Evolutionary conservation across 2,888 invertebrate species (phyloP).

Genomic region (Drosophila basisetae): DNA sequence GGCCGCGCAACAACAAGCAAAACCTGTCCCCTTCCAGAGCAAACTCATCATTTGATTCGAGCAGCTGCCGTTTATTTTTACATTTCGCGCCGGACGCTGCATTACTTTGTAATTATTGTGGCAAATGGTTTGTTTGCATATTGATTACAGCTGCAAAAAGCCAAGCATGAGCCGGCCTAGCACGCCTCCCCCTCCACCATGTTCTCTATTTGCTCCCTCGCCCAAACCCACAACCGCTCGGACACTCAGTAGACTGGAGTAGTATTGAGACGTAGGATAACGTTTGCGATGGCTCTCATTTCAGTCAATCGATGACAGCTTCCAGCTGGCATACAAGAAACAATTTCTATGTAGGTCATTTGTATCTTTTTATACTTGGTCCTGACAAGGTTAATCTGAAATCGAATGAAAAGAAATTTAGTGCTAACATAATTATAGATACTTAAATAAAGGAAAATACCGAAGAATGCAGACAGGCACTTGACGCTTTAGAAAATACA

Average conservation of each 20-base stretch:
- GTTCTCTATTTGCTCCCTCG: not conserved
- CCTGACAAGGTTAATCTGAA: constrained; percentile 9
- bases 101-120: constrained; percentile 82
- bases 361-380: constrained; percentile 8
- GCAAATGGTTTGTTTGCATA: constrained; percentile 82
- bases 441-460: not conserved
- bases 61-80: constrained; percentile 73
- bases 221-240: not conserved
- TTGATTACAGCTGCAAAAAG: constrained; percentile 81
- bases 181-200: not conserved
- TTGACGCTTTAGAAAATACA: not conserved
- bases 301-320: constrained; percentile 21
- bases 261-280: constrained; percentile 1
- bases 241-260: constrained; percentile 2
- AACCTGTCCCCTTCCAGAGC: constrained; percentile 10
- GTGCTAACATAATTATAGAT: constrained; percentile 1
- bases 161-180: constrained; percentile 42
- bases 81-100: constrained; percentile 68
- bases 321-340: constrained; percentile 25
- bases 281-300: constrained; percentile 1
- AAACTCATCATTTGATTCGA: constrained; percentile 62
- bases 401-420: not conserved
- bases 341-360: constrained; percentile 33
- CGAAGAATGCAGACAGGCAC: not conserved
- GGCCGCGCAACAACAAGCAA: constrained; percentile 33